A percentile compares a stretch with the other conserved stretches of the same genome.
phyloP scores from a whole-genome alignment of 2,797 vertebrate species.

The Acipenser ruthenus region DNA sequence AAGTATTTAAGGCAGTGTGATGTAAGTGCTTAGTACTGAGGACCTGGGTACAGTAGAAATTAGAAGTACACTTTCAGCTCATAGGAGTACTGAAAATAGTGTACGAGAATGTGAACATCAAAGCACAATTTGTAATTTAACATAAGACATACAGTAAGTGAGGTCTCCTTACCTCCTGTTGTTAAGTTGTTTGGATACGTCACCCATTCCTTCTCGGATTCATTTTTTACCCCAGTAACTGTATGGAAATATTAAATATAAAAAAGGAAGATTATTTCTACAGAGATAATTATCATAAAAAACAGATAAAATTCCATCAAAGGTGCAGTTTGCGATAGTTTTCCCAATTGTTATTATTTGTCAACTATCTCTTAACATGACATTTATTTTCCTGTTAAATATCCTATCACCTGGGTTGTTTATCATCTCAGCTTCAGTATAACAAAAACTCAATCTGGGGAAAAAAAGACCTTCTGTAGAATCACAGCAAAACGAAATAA shows the following conservation, averaged over 20 bases:
- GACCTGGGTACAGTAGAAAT: too few relatives aligned
- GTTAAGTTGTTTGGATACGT: constrained; percentile 27
- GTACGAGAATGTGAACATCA: background rate
- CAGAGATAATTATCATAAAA: background rate
- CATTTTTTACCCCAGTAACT: background rate
- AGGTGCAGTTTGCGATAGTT: too few relatives aligned
- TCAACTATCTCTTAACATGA: too few relatives aligned
- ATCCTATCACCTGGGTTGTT: too few relatives aligned
- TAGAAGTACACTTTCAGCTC: background rate
- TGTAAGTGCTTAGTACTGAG: too few relatives aligned
- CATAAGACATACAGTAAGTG: background rate
- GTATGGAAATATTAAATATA: background rate
- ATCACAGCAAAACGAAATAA: too few relatives aligned
- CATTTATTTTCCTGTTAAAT: too few relatives aligned
- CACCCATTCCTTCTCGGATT: constrained; percentile 9
- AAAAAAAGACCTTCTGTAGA: too few relatives aligned
- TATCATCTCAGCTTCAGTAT: too few relatives aligned
- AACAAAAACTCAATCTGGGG: too few relatives aligned
- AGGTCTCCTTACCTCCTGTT: constrained; percentile 19
- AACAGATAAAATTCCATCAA: background rate
- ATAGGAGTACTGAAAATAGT: background rate
- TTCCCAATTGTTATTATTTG: too few relatives aligned
- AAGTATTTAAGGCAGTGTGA: too few relatives aligned
- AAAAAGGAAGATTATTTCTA: background rate
- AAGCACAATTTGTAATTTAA: background rate